phyloP scores from a whole-genome alignment of 2,797 vertebrate species.

The Trachops cirrhosus region DNA sequence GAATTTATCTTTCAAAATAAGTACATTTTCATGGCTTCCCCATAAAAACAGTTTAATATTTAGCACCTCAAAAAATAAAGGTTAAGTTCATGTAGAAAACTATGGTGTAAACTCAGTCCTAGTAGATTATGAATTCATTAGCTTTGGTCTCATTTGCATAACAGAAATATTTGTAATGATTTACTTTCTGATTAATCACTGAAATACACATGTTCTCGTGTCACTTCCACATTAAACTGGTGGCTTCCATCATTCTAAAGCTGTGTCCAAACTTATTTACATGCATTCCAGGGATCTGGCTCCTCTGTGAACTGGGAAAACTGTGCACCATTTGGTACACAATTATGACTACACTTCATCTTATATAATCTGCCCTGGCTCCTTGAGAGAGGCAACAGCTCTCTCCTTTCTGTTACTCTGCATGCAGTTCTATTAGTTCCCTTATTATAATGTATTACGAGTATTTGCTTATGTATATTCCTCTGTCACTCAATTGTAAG shows the following conservation, averaged over 20 bases:
- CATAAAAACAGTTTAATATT: conserved; percentile 60
- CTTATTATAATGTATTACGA: neutral
- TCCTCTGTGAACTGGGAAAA: neutral
- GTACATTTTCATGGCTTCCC: conserved; percentile 62
- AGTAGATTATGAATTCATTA: conserved; percentile 45
- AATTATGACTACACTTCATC: neutral
- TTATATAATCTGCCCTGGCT: neutral
- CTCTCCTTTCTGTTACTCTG: neutral
- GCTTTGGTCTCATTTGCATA: neutral
- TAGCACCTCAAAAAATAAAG: conserved; percentile 59
- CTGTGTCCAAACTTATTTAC: neutral
- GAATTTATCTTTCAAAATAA: conserved; percentile 46
- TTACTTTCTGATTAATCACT: neutral
- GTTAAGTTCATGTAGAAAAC: conserved; percentile 59
- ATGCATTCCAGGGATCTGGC: neutral
- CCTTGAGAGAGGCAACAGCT: neutral
- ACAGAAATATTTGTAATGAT: neutral
- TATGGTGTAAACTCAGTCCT: conserved; percentile 56
- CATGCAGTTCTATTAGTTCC: neutral
- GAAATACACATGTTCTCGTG: neutral
- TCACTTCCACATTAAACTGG: neutral
- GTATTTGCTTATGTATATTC: neutral
- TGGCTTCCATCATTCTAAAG: neutral
- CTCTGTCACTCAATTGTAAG: neutral
- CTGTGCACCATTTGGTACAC: neutral